Evolutionary conservation across 1,140 invertebrate genomes (phyloP).

Genomic region (Eupeodes corollae): DNA sequence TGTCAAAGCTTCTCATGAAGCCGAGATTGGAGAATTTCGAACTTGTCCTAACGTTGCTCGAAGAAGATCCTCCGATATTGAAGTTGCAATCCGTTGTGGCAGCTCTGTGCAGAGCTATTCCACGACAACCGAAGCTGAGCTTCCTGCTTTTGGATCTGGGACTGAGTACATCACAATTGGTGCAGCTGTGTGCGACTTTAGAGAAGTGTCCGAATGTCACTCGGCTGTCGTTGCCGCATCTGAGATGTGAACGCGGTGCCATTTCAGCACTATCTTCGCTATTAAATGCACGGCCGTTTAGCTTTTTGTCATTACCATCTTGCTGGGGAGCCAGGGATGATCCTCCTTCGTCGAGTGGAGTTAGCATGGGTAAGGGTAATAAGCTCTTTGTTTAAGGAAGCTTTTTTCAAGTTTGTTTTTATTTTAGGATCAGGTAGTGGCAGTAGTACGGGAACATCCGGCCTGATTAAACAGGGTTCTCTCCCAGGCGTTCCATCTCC

Average conservation of each 20-base stretch:
- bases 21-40: slow-evolving; percentile 41
- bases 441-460: slow-evolving; percentile 29
- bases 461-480: slow-evolving; percentile 10
- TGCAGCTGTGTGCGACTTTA: slow-evolving; percentile 40
- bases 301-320: slow-evolving; percentile 43
- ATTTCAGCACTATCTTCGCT: slow-evolving; percentile 40
- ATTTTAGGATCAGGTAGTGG: slow-evolving; percentile 36
- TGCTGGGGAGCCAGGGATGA: slow-evolving; percentile 41
- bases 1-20: slow-evolving; percentile 39
- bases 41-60: slow-evolving; percentile 41
- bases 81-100: slow-evolving; percentile 44
- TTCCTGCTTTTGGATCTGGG: slow-evolving; percentile 44
- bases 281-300: slow-evolving; percentile 38
- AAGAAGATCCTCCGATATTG: slow-evolving; percentile 40
- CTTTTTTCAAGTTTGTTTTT: slow-evolving; percentile 3
- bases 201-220: slow-evolving; percentile 40
- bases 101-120: slow-evolving; percentile 40
- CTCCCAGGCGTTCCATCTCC: slow-evolving; percentile 15
- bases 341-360: slow-evolving; percentile 40
- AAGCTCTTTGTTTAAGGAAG: not conserved
- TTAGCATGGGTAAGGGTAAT: slow-evolving; percentile 37
- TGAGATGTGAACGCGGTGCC: slow-evolving; percentile 44
- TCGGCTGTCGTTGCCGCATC: slow-evolving; percentile 44
- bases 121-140: slow-evolving; percentile 34
- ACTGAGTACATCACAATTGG: slow-evolving; percentile 41